phyloP scores from a whole-genome alignment of 2,113 vertebrate species.

The Stigmatopora nigra region DNA sequence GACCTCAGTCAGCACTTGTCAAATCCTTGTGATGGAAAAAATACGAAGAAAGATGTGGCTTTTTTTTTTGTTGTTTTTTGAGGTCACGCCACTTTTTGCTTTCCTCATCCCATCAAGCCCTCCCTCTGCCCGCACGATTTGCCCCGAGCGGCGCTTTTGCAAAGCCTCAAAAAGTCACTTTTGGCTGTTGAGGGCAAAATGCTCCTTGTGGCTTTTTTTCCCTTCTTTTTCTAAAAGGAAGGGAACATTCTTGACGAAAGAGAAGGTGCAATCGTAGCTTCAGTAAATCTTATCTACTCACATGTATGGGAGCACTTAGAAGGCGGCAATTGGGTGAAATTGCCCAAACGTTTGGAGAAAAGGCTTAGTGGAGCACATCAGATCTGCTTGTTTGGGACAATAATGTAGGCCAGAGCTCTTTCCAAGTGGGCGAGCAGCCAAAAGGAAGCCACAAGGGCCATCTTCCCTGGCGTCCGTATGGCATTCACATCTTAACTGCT shows the following conservation, averaged over 20 bases:
- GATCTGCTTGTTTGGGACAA: slow-evolving; percentile 35
- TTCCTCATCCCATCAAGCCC: slow-evolving; percentile 44
- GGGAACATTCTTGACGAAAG: slow-evolving; percentile 34
- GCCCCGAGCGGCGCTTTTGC: slow-evolving; percentile 47
- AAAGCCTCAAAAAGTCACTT: slow-evolving; percentile 46
- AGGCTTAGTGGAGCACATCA: slow-evolving; percentile 28
- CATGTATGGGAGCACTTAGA: slow-evolving; percentile 16
- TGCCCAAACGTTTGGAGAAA: slow-evolving; percentile 27
- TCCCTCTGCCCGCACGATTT: slow-evolving; percentile 39
- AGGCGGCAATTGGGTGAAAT: slow-evolving; percentile 39
- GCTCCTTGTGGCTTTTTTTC: slow-evolving; percentile 47
- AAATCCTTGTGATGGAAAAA: slow-evolving; percentile 60
- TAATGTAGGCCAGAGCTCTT: slow-evolving; percentile 41
- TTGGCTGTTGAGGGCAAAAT: slow-evolving; percentile 44
- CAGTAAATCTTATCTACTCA: slow-evolving; percentile 17
- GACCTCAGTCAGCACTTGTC: slow-evolving; percentile 47
- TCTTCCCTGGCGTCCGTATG: neutral
- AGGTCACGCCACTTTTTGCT: slow-evolving; percentile 47
- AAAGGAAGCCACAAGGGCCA: slow-evolving; percentile 7
- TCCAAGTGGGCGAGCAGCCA: slow-evolving; percentile 35
- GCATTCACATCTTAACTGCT: slow-evolving; percentile 9
- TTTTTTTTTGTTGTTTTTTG: slow-evolving; percentile 61
- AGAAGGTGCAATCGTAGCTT: slow-evolving; percentile 34
- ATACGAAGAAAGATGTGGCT: slow-evolving; percentile 41
- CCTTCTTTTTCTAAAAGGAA: neutral